Base-by-base conservation (phyloP, 2,113 vertebrate species). In the Oncorhynchus gorbuscha region DNA sequence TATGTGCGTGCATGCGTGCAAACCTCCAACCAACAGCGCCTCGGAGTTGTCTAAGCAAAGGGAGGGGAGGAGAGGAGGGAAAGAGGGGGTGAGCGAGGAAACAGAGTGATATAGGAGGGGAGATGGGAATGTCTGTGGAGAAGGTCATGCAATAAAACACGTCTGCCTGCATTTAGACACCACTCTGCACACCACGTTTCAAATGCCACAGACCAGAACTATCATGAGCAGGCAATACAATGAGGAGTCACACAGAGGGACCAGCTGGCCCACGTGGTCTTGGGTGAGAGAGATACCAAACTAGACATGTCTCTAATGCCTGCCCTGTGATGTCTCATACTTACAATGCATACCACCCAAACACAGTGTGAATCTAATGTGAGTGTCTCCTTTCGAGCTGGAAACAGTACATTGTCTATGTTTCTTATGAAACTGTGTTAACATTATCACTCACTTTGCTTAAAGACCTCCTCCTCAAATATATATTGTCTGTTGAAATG, bases 111-210 rank as follows among this genome's bases (percentile, higher is more conserved):
- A 71, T 32, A 49, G 72, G 62, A 39, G 58, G 51, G 62, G 26
- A 71, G 22, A 58, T 9, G 66, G 59, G 66, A 55, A 58, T 80
- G 75, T 81, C 76, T 81, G 79, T 20, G 71, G 74, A 88, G 85
- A 89, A 90, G 87, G 84, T 90, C 85, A 84, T 28, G 22, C 81
- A 28, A 73, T 88, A 80, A 87, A 85, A 86, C 73, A 87, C 79
- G 88, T 84, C 84, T 87, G 65, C 75, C 83, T 81, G 77, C 76
- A 90, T 90, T 89, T 81, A 80, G 76, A 77, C 78, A 66, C 72
- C 20, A 11, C 77, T 78, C 65, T 76, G 72, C 20, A 28, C 71
- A 55, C 51, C 26, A 2, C 30, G 0, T 12, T 7, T 75, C 78
- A 89, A 81, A 92, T 83, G 79, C 72, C 72, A 82, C 71, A 73